A percentile compares a stretch with the other conserved stretches of the same genome.
Conservation (phyloP, 1,140 invertebrate genomes). For the Diachasmimorpha longicaudata region DNA sequence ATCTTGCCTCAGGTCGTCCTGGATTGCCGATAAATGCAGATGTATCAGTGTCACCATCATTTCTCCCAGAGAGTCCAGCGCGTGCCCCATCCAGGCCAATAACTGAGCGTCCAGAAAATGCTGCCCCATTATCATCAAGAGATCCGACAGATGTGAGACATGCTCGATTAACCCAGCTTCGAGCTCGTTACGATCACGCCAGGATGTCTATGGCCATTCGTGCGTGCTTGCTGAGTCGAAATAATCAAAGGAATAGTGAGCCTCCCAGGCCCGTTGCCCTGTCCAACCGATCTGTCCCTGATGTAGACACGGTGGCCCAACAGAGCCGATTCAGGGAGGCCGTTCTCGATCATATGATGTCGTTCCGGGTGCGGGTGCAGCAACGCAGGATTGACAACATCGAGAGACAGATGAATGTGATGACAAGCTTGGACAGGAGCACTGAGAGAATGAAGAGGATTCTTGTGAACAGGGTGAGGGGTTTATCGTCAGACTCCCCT, state of each 20-base stretch:
- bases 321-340: constrained; percentile 38
- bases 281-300: constrained; percentile 31
- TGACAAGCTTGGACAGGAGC: neutral
- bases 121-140: neutral
- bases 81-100: neutral
- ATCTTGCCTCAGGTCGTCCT: neutral
- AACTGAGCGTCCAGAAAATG: neutral
- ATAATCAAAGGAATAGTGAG: constrained; percentile 23
- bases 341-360: constrained; percentile 39
- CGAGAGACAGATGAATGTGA: constrained; percentile 29
- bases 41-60: neutral
- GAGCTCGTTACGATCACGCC: constrained; percentile 15
- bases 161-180: neutral
- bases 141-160: constrained; percentile 18
- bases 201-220: constrained; percentile 26
- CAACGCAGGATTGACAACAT: constrained; percentile 38
- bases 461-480: constrained; percentile 28
- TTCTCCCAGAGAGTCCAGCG: neutral
- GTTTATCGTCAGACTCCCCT: no score
- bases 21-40: neutral
- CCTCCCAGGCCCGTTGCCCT: constrained; percentile 14
- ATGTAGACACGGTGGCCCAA: constrained; percentile 31
- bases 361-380: constrained; percentile 38
- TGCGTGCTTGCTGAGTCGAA: constrained; percentile 22
- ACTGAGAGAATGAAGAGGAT: constrained; percentile 1